These are phyloP conservation scores for Apostichopus californicus DNA, from an alignment of 35 echinoderm and acorn worm genomes.

Conservation along the genomic window DNA sequence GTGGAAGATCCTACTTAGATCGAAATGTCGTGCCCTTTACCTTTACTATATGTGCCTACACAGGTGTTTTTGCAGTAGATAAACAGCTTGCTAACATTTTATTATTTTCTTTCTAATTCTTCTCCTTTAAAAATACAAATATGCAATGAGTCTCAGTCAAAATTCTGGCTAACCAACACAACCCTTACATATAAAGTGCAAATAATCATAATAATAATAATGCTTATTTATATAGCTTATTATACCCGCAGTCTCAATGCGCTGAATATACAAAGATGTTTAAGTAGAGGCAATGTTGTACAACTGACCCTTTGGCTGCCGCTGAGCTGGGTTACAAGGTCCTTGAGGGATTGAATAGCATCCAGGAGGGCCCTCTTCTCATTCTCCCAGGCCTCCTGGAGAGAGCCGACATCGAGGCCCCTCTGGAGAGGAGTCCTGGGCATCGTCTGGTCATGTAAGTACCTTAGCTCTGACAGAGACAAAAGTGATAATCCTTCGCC, in stretches of 20 bases:
- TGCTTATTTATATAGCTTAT: neutral
- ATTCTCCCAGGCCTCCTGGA: slow-evolving; percentile 86
- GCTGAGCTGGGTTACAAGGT: slow-evolving; percentile 79
- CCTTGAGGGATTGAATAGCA: slow-evolving; percentile 90
- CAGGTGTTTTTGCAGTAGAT: too few species aligned
- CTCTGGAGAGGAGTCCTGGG: slow-evolving; percentile 58
- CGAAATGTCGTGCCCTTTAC: too few species aligned
- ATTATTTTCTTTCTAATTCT: too few species aligned
- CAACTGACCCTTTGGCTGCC: slow-evolving; percentile 67
- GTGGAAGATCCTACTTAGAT: too few species aligned
- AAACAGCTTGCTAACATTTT: too few species aligned
- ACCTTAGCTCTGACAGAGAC: slow-evolving; percentile 87
- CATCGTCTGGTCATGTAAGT: slow-evolving; percentile 79
- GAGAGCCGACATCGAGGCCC: slow-evolving; percentile 63
- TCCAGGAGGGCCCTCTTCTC: slow-evolving; percentile 89
- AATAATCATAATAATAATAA: too few species aligned
- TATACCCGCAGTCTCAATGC: neutral
- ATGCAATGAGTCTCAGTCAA: too few species aligned
- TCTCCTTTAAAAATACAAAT: too few species aligned
- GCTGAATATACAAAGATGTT: too few species aligned
- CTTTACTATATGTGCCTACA: too few species aligned
- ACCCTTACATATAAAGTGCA: too few species aligned
- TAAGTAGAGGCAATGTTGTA: neutral
- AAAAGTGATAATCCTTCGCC: slow-evolving; percentile 89
- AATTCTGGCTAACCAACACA: too few species aligned